Base-by-base conservation (phyloP, 2,888 invertebrate species). In the Sarcophaga carnaria region DNA sequence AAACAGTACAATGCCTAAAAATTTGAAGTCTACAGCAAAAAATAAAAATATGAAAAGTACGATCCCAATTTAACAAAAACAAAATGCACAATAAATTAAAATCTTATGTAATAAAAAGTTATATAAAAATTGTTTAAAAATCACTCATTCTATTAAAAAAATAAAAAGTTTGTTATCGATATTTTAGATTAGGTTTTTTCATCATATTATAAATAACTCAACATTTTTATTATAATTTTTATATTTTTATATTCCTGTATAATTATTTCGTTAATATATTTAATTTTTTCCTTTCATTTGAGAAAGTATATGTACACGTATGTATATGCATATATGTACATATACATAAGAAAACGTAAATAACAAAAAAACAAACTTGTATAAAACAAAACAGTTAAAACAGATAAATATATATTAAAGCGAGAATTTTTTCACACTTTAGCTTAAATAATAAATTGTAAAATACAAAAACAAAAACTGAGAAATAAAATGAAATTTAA, bases 381-480 rank as follows among this genome's bases (percentile, higher is more conserved):
- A 86, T 80, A 88, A 88, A 88, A 80, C 83, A 87, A 88, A 84
- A 90, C 37, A 86, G 64, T 80, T 83, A 88, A 88, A 90, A 87
- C 88, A 90, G 79, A 90, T 89, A 91, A 89, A 89, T 90, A 91
- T 90, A 89, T 37, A 37, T 37, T 37, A 92, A 93, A 92, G 93
- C 93, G 92, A 92, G 92, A 47, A 92, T 92, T 93, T 93, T 93
- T 93, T 93, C 93, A 93, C 93, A 93, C 93, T 93, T 93, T 93
- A 93, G 93, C 93, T 93, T 93, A 93, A 37, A 37, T 54, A 54
- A 93, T 92, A 93, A 93, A 93, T 92, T 93, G 93, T 93, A 92
- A 92, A 92, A 92, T 92, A 91, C 90, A 90, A 90, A 90, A 90
- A 87, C 90, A 89, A 90, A 91, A 91, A 91, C 90, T 91, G 89